Evolutionary conservation across 2,888 invertebrate genomes (phyloP), one percentile per base, ranked within the genome.

Genomic region (Campopleginae sp.): DNA sequence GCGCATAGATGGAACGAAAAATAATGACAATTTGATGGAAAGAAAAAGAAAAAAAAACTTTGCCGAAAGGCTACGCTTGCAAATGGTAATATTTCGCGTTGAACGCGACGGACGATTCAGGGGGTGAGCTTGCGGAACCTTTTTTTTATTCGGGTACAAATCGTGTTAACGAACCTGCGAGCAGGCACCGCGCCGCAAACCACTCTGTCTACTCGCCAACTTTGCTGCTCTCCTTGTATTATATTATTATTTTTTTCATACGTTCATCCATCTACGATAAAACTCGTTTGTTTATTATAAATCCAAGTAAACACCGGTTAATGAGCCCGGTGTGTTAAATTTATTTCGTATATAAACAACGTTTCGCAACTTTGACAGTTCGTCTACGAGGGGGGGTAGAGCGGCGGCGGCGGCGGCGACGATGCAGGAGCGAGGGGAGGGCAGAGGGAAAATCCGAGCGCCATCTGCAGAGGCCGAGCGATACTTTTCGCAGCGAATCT

Each of bases 301-400:
- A 61, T n/a, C 58, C 8, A 44, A 19, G n/a, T 23, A 31, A 27
- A 51, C 68, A 72, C 71, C 74, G 74, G 78, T 81, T 78, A 79
- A 74, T 8, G 10, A 31, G 54, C 23, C 42, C 65, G 31, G 65
- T 75, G 58, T 23, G 66, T 63, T 87, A 89, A 89, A 72, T 85
- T 88, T 70, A 72, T 90, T 90, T 90, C 91, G 91, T 91, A 91
- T 92, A 92, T 91, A 92, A 92, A 92, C 92, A 92, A 91, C 90
- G 86, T 89, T 89, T 86, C 87, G 80, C 80, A 82, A 84, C 90
- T 91, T 91, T 91, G 91, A 92, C 92, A 91, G 91, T 87, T 91
- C 88, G 76, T 86, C 82, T 66, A 6, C 63, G 74, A 17, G 27
- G 14, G 31, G 17, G 27, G 12, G 19, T 17, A 58, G n/a, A 42